Evolutionary conservation across 2,888 invertebrate genomes (phyloP), one percentile per base, ranked within the genome.

Genomic region (Netelia melanura): DNA sequence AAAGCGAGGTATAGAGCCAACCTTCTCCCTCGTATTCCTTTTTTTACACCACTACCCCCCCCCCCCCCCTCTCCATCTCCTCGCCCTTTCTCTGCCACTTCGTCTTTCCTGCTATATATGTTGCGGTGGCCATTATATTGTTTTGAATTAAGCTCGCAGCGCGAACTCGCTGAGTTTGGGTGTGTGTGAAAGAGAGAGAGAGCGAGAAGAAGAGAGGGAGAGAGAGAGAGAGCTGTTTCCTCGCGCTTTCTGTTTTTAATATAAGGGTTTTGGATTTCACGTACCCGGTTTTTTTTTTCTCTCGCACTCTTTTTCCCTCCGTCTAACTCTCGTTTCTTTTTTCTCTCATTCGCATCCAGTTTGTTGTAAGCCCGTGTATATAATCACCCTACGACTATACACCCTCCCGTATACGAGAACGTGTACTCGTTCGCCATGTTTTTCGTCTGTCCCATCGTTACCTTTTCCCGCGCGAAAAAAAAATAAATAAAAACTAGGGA

Each of bases 211-310:
- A 43, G 58, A 0, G 38, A 25, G 54, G 21, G 56, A 30, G 3
- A 43, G 9, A 44, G 25, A 43, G 58, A 0, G 38, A 25, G 64
- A 30, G 64, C 21, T 21, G 68, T 85, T 83, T 80, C 54, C 83
- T 68, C 78, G 74, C 52, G 62, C 70, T 70, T 38, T 38, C n/a
- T 72, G 48, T 67, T 10, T 91, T 91, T 91, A 92, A 92, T 91
- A 91, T 88, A 90, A 91, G 90, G 91, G 91, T 92, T 92, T 91
- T 90, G 86, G 85, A 91, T 92, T 92, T 92, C 91, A 91, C 90
- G 89, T 89, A 85, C 71, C 2, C 82, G 23, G 56, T 43, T 65
- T 25, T 21, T 70, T 25, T 21, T 70, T 58, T 25, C 38, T 64
- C 52, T 52, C 64, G 74, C 76, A 67, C 67, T 30, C 70, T 65